These are phyloP conservation scores for Cuculus canorus DNA, from an alignment of 2,797 vertebrate species.

Conservation along the genomic window DNA sequence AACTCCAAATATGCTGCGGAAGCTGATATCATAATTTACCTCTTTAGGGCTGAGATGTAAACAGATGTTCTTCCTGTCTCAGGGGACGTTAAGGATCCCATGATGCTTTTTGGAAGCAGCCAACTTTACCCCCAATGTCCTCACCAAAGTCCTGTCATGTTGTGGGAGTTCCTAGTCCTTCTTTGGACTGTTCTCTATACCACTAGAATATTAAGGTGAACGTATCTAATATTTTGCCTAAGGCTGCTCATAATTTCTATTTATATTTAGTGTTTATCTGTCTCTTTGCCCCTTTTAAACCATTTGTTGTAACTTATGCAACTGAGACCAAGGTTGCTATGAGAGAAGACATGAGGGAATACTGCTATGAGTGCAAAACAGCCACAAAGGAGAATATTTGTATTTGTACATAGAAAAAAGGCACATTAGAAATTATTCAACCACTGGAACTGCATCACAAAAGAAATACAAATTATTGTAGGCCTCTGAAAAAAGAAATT, in stretches of 20 bases:
- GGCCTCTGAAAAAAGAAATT: background rate
- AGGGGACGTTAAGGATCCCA: background rate
- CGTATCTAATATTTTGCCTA: background rate
- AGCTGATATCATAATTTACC: background rate
- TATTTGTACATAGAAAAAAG: background rate
- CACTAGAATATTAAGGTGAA: background rate
- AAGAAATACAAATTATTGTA: background rate
- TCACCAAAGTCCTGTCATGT: background rate
- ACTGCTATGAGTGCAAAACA: background rate
- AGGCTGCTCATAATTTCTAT: background rate
- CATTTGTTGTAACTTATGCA: background rate
- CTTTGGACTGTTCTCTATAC: background rate
- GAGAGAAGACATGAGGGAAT: background rate
- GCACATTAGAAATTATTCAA: background rate
- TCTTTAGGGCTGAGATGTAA: background rate
- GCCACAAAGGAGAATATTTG: background rate
- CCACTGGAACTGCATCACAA: background rate
- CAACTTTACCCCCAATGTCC: background rate
- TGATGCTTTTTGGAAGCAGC: background rate
- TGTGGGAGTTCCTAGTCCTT: background rate
- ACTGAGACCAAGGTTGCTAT: background rate
- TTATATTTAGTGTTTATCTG: background rate
- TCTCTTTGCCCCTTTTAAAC: background rate
- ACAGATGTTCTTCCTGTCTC: background rate
- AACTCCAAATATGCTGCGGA: background rate